phyloP scores from a whole-genome alignment of 1,140 invertebrate genomes.

The Rhagoletis pomonella region DNA sequence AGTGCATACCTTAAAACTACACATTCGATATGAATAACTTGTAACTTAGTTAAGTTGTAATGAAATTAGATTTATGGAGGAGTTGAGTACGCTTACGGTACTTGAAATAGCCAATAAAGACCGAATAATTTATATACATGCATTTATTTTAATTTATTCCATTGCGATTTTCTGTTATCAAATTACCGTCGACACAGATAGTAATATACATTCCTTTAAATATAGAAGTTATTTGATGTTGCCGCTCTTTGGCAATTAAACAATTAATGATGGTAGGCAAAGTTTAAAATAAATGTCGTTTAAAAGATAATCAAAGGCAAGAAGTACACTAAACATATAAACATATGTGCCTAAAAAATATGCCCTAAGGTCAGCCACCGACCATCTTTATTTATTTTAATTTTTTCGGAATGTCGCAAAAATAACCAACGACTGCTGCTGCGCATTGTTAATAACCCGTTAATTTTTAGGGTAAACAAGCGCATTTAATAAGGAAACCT shows the following conservation, averaged over 20 bases:
- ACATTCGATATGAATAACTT: not conserved
- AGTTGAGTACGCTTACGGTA: not conserved
- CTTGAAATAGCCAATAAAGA: no score
- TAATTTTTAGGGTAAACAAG: conserved; percentile 29
- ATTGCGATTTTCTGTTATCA: not conserved
- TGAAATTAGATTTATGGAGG: not conserved
- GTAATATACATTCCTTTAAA: no score
- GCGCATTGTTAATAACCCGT: not conserved
- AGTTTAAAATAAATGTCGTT: no score
- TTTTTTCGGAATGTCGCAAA: not conserved
- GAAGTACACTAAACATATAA: no score
- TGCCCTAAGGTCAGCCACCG: not conserved
- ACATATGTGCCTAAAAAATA: not conserved
- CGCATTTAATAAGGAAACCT: not conserved
- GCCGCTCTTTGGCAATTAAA: no score
- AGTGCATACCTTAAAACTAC: no score
- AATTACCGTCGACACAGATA: not conserved
- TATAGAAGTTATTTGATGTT: no score
- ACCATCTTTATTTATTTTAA: not conserved
- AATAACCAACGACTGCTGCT: not conserved
- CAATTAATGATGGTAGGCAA: no score
- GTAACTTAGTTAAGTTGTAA: not conserved
- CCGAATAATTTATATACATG: no score
- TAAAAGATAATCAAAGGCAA: no score
- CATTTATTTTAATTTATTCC: not conserved